phyloP scores from a whole-genome alignment of 2,113 vertebrate genomes.

The Carassius carassius region DNA sequence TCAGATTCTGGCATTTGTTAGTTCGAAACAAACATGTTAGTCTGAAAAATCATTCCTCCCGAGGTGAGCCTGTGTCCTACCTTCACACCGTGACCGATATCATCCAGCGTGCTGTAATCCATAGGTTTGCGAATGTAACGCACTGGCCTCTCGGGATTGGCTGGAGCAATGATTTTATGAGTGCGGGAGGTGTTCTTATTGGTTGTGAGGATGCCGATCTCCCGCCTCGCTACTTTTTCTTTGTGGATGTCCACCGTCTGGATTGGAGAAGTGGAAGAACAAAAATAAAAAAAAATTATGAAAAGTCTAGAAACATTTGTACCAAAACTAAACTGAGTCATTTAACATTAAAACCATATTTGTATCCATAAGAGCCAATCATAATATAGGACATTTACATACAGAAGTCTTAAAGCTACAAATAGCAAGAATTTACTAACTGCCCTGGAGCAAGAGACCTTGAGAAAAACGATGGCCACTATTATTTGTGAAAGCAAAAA shows the following conservation, averaged over 20 bases:
- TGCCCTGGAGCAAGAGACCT: background rate
- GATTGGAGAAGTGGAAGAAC: background rate
- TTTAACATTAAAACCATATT: background rate
- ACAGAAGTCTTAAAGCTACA: background rate
- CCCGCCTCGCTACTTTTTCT: constrained; percentile 91
- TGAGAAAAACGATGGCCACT: background rate
- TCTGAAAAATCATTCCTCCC: background rate
- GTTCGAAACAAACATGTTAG: constrained; percentile 44
- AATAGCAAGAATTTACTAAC: no score
- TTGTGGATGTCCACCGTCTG: constrained; percentile 93
- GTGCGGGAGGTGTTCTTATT: constrained; percentile 91
- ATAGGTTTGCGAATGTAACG: constrained; percentile 91
- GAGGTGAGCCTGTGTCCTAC: constrained; percentile 63
- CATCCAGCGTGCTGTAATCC: constrained; percentile 87
- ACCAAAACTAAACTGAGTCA: background rate
- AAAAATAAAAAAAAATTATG: no score
- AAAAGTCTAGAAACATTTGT: background rate
- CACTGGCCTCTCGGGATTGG: constrained; percentile 86
- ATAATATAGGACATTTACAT: background rate
- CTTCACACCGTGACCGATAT: constrained; percentile 91
- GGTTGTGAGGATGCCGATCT: constrained; percentile 74
- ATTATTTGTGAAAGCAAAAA: background rate
- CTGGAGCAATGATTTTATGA: constrained; percentile 89
- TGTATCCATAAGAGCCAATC: background rate
- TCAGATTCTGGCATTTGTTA: constrained; percentile 33